Base-by-base conservation (phyloP, 2,797 vertebrate species). In the Hipposideros larvatus region DNA sequence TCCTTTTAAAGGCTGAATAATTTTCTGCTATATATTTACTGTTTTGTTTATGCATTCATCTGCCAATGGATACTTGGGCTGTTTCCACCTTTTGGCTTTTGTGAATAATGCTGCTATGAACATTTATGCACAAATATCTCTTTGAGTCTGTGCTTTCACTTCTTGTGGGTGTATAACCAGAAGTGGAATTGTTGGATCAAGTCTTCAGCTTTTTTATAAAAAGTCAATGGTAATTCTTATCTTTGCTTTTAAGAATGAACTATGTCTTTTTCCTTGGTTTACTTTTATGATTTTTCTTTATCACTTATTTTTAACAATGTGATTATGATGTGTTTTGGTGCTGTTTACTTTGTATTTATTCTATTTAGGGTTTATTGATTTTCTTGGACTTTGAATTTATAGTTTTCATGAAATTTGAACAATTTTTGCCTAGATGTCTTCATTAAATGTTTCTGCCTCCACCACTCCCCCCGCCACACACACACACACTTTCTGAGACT, bases 351-450 rank as follows among this genome's bases (percentile, higher is more conserved):
- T 68, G n/a, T 51, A 14, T 79, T 71, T 87, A 66, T 75, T 43
- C 59, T 71, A 24, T 48, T 87, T 79, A 43, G 6, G 28, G 3
- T 41, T 51, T 57, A n/a, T 22, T 22, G 26, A 31, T 31, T n/a
- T 79, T n/a, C 55, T 87, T 93, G n/a, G 55, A 41, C 80, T 83
- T 21, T 74, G 28, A 78, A 31, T 28, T 61, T 63, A 26, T 31
- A 41, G 5, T 84, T 84, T 71, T 92, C 34, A 66, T 84, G 46
- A 92, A 75, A 84, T 92, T 43, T 31, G 68, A 84, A 84, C 4
- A 70, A 48, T 37, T 79, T 79, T 87, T 87, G 18, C 24, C 31
- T 31, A 70, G 71, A 70, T 53, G 59, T 77, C 41, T 86, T 93
- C 26, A 71, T 63, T 59, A 71, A 59, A n/a, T 41, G 43, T 55